phyloP scores from a whole-genome alignment of 2,113 vertebrate genomes.

The Xiphophorus maculatus region DNA sequence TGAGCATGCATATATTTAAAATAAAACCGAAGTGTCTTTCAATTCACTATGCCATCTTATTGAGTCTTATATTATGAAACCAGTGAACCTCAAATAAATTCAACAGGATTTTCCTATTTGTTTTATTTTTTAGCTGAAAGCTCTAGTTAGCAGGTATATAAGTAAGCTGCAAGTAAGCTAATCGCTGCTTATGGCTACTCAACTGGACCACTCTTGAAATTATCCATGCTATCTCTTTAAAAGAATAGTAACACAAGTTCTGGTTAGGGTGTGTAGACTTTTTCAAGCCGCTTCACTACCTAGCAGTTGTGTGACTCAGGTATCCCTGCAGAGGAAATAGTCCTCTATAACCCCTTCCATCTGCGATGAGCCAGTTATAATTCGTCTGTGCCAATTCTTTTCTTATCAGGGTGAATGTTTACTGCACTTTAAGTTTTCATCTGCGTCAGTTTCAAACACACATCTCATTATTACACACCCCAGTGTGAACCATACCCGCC shows the following conservation, averaged over 20 bases:
- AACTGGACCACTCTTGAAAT: too few species aligned
- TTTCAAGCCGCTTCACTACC: background rate
- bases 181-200: too few species aligned
- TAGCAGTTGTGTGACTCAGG: conserved; percentile 4
- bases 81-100: background rate
- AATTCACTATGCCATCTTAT: background rate
- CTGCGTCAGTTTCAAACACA: conserved; percentile 17
- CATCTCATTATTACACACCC: conserved; percentile 32
- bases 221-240: background rate
- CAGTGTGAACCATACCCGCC: conserved; percentile 16
- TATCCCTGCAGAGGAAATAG: conserved; percentile 67
- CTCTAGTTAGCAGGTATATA: background rate
- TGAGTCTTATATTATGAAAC: background rate
- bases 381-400: background rate
- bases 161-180: too few species aligned
- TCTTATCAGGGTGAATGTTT: conserved; percentile 25
- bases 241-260: background rate
- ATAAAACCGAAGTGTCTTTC: background rate
- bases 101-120: background rate
- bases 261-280: background rate
- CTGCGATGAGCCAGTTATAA: conserved; percentile 70
- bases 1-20: background rate
- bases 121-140: too few species aligned
- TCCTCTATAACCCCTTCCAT: conserved; percentile 74
- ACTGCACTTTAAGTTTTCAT: conserved; percentile 10